phyloP scores from a whole-genome alignment of 2,888 invertebrate genomes.

The Ganaspis brasiliensis region DNA sequence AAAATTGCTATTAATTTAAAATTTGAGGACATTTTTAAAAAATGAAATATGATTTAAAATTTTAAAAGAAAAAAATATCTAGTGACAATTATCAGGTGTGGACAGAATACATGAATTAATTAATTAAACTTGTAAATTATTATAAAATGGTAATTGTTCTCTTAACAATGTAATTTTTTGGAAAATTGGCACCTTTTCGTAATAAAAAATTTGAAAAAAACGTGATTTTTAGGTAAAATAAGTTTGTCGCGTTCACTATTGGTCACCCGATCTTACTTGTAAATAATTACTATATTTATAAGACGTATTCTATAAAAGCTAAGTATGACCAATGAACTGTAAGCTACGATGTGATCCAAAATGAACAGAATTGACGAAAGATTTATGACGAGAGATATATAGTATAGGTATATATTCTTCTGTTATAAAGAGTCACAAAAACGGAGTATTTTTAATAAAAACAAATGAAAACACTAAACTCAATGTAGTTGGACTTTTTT shows the following conservation, averaged over 20 bases:
- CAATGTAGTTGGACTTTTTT: slow-evolving; percentile 15
- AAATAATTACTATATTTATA: slow-evolving; percentile 38
- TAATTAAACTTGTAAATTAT: too few species aligned
- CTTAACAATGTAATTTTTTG: too few species aligned
- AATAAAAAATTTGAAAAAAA: background rate
- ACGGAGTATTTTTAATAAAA: slow-evolving; percentile 12
- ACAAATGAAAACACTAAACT: background rate
- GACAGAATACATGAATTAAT: too few species aligned
- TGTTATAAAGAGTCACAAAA: slow-evolving; percentile 35
- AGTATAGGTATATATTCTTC: slow-evolving; percentile 34
- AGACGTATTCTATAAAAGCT: slow-evolving; percentile 2
- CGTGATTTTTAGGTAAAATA: background rate
- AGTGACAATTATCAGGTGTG: too few species aligned
- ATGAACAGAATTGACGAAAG: slow-evolving; percentile 15
- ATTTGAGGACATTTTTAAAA: too few species aligned
- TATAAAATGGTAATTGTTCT: too few species aligned
- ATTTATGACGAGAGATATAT: slow-evolving; percentile 31
- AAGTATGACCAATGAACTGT: slow-evolving; percentile 29
- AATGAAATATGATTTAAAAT: too few species aligned
- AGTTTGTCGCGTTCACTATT: slow-evolving; percentile 1
- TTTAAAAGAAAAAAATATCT: too few species aligned
- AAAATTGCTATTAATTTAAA: too few species aligned
- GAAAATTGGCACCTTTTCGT: background rate
- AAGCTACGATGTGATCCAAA: slow-evolving; percentile 39
- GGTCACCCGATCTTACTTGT: slow-evolving; percentile 22